phyloP scores from a whole-genome alignment of 2,888 invertebrate genomes.

The Asteroscopus sphinx region DNA sequence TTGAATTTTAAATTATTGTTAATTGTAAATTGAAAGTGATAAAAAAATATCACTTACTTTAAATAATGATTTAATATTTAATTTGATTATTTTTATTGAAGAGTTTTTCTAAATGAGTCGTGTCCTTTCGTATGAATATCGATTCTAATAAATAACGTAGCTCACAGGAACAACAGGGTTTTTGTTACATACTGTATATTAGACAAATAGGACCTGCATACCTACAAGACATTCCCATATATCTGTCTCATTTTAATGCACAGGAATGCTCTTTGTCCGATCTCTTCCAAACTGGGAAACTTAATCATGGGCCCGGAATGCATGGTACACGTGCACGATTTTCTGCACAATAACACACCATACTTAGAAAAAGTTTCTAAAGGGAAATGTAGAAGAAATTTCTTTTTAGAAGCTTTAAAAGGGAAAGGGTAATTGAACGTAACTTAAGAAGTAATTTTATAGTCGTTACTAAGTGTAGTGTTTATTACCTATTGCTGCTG shows the following conservation, averaged over 20 bases:
- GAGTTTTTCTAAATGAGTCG: too few species aligned
- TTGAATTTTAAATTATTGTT: too few species aligned
- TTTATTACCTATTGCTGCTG: background rate
- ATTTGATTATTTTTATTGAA: too few species aligned
- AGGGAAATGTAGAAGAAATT: conserved; percentile 3
- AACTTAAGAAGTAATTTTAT: conserved; percentile 1
- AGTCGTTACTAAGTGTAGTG: background rate
- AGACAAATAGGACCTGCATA: conserved; percentile 34
- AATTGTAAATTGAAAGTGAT: too few species aligned
- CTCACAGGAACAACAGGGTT: too few species aligned
- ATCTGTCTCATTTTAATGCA: conserved; percentile 55
- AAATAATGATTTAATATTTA: too few species aligned
- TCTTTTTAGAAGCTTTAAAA: background rate
- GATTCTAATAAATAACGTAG: too few species aligned
- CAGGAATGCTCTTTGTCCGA: conserved; percentile 72
- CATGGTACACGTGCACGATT: conserved; percentile 63
- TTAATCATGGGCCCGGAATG: conserved; percentile 75
- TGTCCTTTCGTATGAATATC: too few species aligned
- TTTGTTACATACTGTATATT: too few species aligned
- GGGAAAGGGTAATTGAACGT: background rate
- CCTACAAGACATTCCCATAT: conserved; percentile 43
- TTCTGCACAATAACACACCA: conserved; percentile 27
- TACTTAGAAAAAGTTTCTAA: conserved; percentile 32
- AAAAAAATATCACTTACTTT: too few species aligned
- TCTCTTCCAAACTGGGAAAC: conserved; percentile 64